Base-by-base conservation (phyloP, 2,888 invertebrate species). In the Drosophila acutilabella region DNA sequence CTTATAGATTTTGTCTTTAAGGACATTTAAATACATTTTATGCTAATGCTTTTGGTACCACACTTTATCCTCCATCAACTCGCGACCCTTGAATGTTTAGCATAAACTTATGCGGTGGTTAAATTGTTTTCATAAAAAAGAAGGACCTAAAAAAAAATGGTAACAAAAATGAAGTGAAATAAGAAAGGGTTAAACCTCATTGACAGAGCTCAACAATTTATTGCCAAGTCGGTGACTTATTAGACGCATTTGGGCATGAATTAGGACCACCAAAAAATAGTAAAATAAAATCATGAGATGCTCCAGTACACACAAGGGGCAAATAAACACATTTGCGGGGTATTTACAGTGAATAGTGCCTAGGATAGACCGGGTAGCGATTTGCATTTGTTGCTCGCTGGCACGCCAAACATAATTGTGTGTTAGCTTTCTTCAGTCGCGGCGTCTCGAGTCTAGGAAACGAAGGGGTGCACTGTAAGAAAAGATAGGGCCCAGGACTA, bases 381-480 rank as follows among this genome's bases (percentile, higher is more conserved):
- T 89, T 86, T 86, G 78, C 89, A 89, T 87, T 89, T 89, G 87
- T 83, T 89, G 87, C 89, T 76, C 73, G 69, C 71, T 80, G 64
- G 76, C 85, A 84, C 74, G 87, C 74, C 66, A 87, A 89, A 89
- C 81, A 87, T 84, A 83, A 87, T 83, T 89, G 81, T 76, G 81
- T 69, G 70, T 72, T 74, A 66, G 36, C 36, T 36, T 36, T 36
- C 36, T 36, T 36, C 11, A 13, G 36, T 11, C 36, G 4, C 13
- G 13, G 36, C 26, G 13, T 1, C 36, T 13, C 36, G 36, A 30
- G 13, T 36, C 36, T 36, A 13, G 36, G 36, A 5, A 36, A 36
- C 36, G 13, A 30, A 8, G 1, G 30, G 30, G 7, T 8, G 8
- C 30, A 30, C 30, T 30, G 30, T 30, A 8, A 30, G n/a, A n/a